A percentile compares a stretch with the other conserved stretches of the same genome.
phyloP scores from a whole-genome alignment of 2,888 invertebrate species.

The Ennomos quercinarius region DNA sequence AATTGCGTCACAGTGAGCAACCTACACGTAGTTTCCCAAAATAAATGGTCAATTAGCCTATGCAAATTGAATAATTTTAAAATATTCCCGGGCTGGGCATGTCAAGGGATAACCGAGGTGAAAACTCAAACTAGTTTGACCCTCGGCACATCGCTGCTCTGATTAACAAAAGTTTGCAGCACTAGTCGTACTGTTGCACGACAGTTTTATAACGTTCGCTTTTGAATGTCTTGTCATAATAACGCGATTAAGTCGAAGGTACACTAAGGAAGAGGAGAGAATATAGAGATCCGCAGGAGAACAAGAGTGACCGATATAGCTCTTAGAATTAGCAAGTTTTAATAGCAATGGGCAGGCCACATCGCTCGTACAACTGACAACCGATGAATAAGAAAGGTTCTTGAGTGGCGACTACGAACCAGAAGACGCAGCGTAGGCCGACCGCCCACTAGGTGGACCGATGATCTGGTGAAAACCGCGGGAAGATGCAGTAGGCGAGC shows the following conservation, averaged over 20 bases:
- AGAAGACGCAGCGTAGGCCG: too few species aligned
- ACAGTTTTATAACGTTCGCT: conserved; percentile 28
- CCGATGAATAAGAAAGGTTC: too few species aligned
- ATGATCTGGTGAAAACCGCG: too few species aligned
- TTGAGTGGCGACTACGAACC: too few species aligned
- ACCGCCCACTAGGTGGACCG: too few species aligned
- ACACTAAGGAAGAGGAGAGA: too few species aligned
- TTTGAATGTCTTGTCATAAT: conserved; percentile 23
- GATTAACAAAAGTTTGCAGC: conserved; percentile 76
- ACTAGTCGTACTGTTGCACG: conserved; percentile 13
- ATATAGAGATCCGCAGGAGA: too few species aligned
- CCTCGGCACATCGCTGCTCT: conserved; percentile 51
- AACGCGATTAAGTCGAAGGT: conserved; percentile 19
- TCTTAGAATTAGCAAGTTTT: too few species aligned
- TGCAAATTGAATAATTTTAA: conserved; percentile 74
- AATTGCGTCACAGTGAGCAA: conserved; percentile 40
- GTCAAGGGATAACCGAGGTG: conserved; percentile 62
- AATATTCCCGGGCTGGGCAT: conserved; percentile 60
- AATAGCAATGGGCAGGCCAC: too few species aligned
- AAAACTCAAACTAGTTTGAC: conserved; percentile 68
- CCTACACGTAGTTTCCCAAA: conserved; percentile 50
- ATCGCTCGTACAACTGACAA: too few species aligned
- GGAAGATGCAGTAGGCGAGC: too few species aligned
- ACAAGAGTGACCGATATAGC: too few species aligned
- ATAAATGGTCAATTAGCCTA: conserved; percentile 65